Evolutionary conservation across 2,113 vertebrate species (phyloP).

Genomic region (Phocoena phocoena): DNA sequence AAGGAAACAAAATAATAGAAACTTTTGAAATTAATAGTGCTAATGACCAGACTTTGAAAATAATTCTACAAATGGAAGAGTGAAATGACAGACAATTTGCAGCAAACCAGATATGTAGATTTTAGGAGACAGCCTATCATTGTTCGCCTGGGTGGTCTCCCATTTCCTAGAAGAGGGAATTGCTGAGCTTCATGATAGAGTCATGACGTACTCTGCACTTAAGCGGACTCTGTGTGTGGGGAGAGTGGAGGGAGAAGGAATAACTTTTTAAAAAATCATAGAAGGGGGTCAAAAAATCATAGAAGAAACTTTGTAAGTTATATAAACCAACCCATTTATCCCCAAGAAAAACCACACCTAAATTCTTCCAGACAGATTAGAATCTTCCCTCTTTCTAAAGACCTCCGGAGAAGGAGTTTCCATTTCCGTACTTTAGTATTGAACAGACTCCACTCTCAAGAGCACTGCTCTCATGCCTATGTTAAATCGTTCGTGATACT

Average conservation of each 20-base stretch:
- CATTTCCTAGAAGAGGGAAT: slow-evolving; percentile 56
- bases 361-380: slow-evolving; percentile 78
- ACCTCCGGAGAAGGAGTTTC: slow-evolving; percentile 77
- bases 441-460: slow-evolving; percentile 51
- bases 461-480: not conserved
- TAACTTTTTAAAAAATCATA: slow-evolving; percentile 48
- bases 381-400: slow-evolving; percentile 70
- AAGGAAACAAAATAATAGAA: slow-evolving; percentile 29
- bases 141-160: slow-evolving; percentile 71
- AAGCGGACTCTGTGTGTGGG: slow-evolving; percentile 38
- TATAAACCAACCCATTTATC: slow-evolving; percentile 66
- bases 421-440: slow-evolving; percentile 54
- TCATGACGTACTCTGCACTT: slow-evolving; percentile 36
- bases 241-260: not conserved
- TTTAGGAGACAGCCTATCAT: slow-evolving; percentile 43
- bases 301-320: slow-evolving; percentile 55
- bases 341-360: slow-evolving; percentile 78
- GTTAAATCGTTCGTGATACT: slow-evolving; percentile 44
- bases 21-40: not conserved
- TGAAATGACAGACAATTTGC: slow-evolving; percentile 34
- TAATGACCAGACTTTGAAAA: slow-evolving; percentile 59
- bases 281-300: slow-evolving; percentile 59
- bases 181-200: slow-evolving; percentile 5
- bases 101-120: slow-evolving; percentile 39
- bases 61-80: slow-evolving; percentile 44